These are phyloP conservation scores for Crotophaga sulcirostris DNA, from an alignment of 2,113 vertebrate species.

Conservation along the genomic window DNA sequence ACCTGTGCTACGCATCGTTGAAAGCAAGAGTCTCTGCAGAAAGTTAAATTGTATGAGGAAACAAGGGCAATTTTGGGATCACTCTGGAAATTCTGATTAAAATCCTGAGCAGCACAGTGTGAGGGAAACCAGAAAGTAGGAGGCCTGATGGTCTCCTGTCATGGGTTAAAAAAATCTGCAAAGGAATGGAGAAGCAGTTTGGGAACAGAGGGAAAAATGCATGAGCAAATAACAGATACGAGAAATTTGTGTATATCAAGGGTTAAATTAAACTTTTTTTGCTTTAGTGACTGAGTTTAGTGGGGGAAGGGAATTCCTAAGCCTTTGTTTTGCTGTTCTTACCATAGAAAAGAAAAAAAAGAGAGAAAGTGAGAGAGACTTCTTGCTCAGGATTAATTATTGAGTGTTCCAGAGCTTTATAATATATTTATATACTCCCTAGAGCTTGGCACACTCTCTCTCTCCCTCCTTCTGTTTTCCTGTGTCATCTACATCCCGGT, in stretches of 20 bases:
- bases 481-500: background rate
- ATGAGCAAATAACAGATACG: background rate
- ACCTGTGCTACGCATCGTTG: fast-evolving
- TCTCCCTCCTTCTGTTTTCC: background rate
- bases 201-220: background rate
- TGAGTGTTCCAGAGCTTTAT: constrained; percentile 31
- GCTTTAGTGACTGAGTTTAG: background rate
- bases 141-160: background rate
- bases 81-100: background rate
- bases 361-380: background rate
- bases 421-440: constrained; percentile 49
- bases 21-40: background rate
- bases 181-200: background rate
- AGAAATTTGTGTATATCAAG: background rate
- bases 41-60: background rate
- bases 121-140: background rate
- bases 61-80: background rate
- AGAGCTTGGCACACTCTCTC: background rate
- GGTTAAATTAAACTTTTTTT: background rate
- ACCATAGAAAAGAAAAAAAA: background rate
- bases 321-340: background rate
- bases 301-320: background rate
- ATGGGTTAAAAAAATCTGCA: background rate
- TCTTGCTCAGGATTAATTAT: constrained; percentile 51
- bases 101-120: background rate